Conservation (phyloP, 2,797 vertebrate species). For the Sciurus carolinensis region DNA sequence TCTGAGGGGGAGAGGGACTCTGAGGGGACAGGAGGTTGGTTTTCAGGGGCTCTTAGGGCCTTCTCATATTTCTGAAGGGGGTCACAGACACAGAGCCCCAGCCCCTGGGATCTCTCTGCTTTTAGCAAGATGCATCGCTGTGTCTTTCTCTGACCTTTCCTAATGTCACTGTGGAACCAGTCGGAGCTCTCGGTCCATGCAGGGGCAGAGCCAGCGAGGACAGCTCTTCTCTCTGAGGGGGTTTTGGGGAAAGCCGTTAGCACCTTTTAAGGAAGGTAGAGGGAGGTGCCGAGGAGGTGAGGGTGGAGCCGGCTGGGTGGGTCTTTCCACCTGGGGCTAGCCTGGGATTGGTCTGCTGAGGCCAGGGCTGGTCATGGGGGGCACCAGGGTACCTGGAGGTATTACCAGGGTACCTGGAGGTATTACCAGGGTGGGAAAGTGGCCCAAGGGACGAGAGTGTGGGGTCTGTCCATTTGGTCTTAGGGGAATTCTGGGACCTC, state of each 20-base stretch:
- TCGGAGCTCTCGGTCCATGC: background rate
- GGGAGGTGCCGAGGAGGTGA: background rate
- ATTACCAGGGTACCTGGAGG: background rate
- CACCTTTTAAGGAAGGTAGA: background rate
- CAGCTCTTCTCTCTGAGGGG: background rate
- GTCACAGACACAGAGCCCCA: rapidly evolving
- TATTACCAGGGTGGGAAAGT: background rate
- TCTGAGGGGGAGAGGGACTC: conserved; percentile 55
- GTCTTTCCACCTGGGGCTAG: background rate
- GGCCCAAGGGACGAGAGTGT: background rate
- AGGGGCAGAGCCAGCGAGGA: background rate
- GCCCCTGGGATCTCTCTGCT: background rate
- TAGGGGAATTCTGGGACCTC: background rate
- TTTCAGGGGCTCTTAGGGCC: background rate
- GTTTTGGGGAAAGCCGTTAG: background rate
- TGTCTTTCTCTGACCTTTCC: background rate
- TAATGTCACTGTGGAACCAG: background rate
- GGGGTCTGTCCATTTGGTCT: background rate
- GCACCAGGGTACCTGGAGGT: background rate
- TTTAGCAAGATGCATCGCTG: background rate
- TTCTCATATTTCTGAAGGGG: background rate
- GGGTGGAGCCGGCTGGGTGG: background rate
- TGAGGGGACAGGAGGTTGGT: conserved; percentile 52
- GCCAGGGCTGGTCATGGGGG: background rate
- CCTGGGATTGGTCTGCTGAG: background rate